Evolutionary conservation across 2,888 invertebrate genomes (phyloP), one percentile per base, ranked within the genome.

Genomic region (Ceratothoa steindachneri): DNA sequence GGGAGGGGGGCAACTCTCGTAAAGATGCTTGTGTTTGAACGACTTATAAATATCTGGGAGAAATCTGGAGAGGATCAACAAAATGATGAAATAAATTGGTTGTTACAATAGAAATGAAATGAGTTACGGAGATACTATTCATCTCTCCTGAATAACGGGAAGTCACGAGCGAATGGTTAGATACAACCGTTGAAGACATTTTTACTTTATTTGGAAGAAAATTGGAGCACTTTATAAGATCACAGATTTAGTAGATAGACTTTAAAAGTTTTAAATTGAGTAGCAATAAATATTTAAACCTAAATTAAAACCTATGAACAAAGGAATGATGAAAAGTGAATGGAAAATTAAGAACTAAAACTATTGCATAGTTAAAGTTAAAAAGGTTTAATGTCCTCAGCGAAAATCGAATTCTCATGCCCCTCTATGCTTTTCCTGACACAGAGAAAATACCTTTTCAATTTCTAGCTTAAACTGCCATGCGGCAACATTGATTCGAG

Each of bases 191-290:
- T 41, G 41, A 41, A 41, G 41, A 41, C 41, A 41, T 41, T 60
- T 60, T 60, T 24, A 12, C 12, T 60, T 60, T 4, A 60, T 22
- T 1, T 24, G 9, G 55, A 55, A 60, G 27, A 24, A 60, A 60
- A 60, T 60, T 7, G 60, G 60, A 60, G 60, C 60, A 60, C 60
- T 60, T 60, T 1, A 60, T 60, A 60, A 60, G 60, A 60, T 60
- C 60, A 60, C 60, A 60, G 60, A 60, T 60, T 60, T 60, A 60
- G 60, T 24, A 60, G 19, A 24, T 60, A 60, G 60, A 60, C n/a
- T 41, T 41, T 41, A 41, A 15, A 41, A 41, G 41, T 41, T 41
- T 5, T 41, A 41, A 9, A 41, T 15, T 41, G 41, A 41, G 15
- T 41, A 9, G 15, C 15, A 9, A 9, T 41, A 41, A 41, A 41